phyloP scores from a whole-genome alignment of 2,113 vertebrate species.

The Cephalopholis sonnerati region DNA sequence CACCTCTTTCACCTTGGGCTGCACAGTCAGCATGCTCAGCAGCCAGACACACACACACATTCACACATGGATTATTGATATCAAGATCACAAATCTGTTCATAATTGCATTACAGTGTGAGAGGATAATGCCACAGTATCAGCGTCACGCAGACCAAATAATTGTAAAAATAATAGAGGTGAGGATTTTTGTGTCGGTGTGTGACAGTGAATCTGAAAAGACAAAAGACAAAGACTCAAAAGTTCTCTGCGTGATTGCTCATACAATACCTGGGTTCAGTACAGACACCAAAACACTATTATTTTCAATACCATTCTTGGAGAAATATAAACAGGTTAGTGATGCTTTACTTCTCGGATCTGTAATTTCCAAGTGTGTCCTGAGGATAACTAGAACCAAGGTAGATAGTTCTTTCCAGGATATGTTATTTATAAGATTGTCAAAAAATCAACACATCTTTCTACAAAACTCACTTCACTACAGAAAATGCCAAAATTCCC shows the following conservation, averaged over 20 bases:
- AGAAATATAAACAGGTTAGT: not conserved
- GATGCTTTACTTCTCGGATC: not conserved
- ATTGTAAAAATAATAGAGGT: constrained; percentile 58
- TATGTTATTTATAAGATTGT: not conserved
- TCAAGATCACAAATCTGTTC: constrained; percentile 59
- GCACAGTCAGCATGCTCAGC: constrained; percentile 67
- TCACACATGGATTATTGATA: constrained; percentile 56
- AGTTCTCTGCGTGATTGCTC: not conserved
- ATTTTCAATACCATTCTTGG: not conserved
- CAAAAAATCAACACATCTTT: not conserved
- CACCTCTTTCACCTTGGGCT: constrained; percentile 65
- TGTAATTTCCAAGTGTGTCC: not conserved
- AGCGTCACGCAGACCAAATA: constrained; percentile 29
- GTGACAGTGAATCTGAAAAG: not conserved
- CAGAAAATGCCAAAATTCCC: no score
- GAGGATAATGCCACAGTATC: constrained; percentile 42
- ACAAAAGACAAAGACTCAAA: not conserved
- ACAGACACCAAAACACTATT: not conserved
- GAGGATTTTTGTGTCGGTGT: constrained; percentile 23
- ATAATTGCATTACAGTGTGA: constrained; percentile 65
- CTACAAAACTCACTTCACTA: not conserved
- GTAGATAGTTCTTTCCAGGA: not conserved
- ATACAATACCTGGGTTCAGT: not conserved
- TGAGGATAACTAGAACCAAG: not conserved
- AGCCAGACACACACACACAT: constrained; percentile 36